These are phyloP conservation scores for Pogonomyrmex barbatus DNA, from an alignment of 1,140 invertebrate genomes.

Conservation along the genomic window DNA sequence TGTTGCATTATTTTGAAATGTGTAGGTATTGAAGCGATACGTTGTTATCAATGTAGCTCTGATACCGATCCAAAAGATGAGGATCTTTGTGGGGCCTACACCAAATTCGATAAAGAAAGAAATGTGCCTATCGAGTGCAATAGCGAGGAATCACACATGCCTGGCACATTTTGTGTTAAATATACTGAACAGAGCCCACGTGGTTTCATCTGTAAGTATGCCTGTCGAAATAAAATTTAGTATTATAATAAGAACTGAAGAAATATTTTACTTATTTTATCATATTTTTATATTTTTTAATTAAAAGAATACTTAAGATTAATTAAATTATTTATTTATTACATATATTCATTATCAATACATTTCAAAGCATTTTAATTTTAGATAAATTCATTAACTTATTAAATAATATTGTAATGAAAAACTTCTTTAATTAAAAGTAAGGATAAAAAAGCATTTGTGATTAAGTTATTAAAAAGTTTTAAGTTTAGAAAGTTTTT, in stretches of 20 bases:
- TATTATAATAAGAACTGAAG: neutral
- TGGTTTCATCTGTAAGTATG: constrained; percentile 95
- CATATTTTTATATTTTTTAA: neutral
- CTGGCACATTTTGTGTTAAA: constrained; percentile 97
- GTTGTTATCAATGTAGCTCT: constrained; percentile 96
- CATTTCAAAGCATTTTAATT: neutral
- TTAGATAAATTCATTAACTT: neutral
- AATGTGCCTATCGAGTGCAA: constrained; percentile 95
- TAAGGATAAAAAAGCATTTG: neutral
- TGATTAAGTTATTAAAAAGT: neutral
- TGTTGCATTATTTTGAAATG: constrained; percentile 5
- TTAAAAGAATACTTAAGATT: neutral
- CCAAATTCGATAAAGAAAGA: constrained; percentile 91
- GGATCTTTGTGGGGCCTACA: constrained; percentile 95
- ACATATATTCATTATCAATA: neutral
- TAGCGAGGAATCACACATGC: constrained; percentile 95
- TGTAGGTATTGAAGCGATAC: constrained; percentile 86
- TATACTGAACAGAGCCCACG: constrained; percentile 94
- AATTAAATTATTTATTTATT: constrained; percentile 1
- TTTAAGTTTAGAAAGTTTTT: neutral
- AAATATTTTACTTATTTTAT: neutral
- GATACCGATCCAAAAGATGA: constrained; percentile 90
- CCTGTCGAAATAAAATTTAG: neutral
- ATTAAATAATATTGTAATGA: neutral
- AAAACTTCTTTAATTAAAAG: neutral